Conservation (phyloP, 2,113 vertebrate species). For the Semnornis frantzii region DNA sequence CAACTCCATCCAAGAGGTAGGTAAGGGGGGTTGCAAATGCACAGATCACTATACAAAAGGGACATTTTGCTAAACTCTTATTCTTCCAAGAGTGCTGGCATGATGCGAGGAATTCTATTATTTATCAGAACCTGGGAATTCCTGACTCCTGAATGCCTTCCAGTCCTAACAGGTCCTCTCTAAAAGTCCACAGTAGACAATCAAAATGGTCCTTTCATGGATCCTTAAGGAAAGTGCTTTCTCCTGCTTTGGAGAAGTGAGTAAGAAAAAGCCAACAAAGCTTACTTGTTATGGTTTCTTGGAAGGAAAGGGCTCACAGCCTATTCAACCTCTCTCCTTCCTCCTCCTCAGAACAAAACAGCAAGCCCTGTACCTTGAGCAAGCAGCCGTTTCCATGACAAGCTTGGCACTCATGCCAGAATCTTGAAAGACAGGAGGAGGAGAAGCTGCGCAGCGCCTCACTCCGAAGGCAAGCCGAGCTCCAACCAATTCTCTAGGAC, state of each 20-base stretch:
- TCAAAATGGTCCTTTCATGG: background rate
- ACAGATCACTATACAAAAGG: background rate
- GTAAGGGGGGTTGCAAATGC: background rate
- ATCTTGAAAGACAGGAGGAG: background rate
- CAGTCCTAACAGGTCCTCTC: background rate
- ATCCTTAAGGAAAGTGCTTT: background rate
- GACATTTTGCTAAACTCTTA: background rate
- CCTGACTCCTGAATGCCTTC: background rate
- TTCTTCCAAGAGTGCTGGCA: background rate
- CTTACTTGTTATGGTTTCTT: background rate
- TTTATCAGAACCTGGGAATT: background rate
- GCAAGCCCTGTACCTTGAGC: background rate
- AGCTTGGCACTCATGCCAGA: background rate
- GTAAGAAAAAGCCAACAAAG: background rate
- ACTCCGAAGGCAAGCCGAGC: background rate
- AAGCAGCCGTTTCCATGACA: background rate
- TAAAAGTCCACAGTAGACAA: background rate
- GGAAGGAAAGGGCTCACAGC: background rate
- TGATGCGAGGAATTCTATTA: background rate
- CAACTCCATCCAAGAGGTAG: background rate
- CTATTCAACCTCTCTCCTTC: background rate
- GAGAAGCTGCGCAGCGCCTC: background rate
- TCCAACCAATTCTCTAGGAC: background rate
- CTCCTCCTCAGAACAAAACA: background rate
- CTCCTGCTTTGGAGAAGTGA: background rate